phyloP scores from a whole-genome alignment of 2,888 invertebrate species.

The Spilosoma lubricipeda region DNA sequence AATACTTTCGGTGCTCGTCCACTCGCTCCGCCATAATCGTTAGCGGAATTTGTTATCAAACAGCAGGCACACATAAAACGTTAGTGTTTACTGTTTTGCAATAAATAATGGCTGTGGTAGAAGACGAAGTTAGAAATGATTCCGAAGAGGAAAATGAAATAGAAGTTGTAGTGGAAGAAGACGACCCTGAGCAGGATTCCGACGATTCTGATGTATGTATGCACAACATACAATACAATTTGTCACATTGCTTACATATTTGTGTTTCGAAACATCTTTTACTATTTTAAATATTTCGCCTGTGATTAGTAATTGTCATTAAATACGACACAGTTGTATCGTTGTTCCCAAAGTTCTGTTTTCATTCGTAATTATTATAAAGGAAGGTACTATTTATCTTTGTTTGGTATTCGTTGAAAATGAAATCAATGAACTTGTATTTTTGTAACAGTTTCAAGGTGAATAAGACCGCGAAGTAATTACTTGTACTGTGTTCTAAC shows the following conservation, averaged over 20 bases:
- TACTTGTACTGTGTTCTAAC: neutral
- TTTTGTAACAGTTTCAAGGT: conserved; percentile 16
- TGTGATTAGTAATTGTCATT: neutral
- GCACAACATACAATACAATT: conserved; percentile 35
- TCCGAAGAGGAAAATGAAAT: conserved; percentile 82
- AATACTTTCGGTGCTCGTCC: conserved; percentile 39
- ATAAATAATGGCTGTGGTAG: conserved; percentile 79
- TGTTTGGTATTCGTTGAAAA: neutral
- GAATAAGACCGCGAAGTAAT: neutral
- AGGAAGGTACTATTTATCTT: conserved; percentile 3
- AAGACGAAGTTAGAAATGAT: conserved; percentile 81
- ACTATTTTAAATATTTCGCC: conserved; percentile 11
- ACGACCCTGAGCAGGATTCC: conserved; percentile 77
- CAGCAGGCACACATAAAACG: conserved; percentile 51
- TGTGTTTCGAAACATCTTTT: conserved; percentile 21
- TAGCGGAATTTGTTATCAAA: conserved; percentile 71
- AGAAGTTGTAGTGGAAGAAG: conserved; percentile 80
- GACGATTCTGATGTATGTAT: conserved; percentile 79
- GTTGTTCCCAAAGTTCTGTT: neutral
- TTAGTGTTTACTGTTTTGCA: conserved; percentile 47
- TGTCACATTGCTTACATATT: conserved; percentile 34
- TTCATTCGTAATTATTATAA: neutral
- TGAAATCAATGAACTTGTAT: conserved; percentile 15
- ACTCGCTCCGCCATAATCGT: conserved; percentile 55
- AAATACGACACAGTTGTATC: neutral